Base-by-base conservation (phyloP, 2,888 invertebrate species). In the Agrochola circellaris region DNA sequence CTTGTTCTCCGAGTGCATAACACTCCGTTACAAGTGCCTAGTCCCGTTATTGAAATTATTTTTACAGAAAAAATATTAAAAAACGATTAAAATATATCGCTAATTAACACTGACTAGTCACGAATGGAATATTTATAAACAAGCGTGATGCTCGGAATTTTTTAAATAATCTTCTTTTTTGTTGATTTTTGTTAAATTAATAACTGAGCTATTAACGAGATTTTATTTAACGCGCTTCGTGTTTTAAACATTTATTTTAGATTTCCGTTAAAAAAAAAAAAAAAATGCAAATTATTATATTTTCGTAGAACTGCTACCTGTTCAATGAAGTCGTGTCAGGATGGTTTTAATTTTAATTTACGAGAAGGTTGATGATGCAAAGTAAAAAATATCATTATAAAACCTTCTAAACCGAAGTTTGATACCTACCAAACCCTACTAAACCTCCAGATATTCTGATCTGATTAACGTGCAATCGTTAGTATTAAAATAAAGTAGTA, bases 251-350 rank as follows among this genome's bases (percentile, higher is more conserved):
- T 79, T 77, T 82, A 82, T 76, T 76, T 76, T 54, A 54, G 67
- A 72, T 78, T 87, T 86, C 86, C 87, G 85, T 79, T 79, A n/a
- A n/a, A n/a, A n/a, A n/a, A n/a, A n/a, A n/a, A n/a, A n/a, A 86
- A 84, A 78, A 79, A 73, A 81, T 66, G 9, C 65, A 67, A 65
- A 81, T 71, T 65, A 66, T 13, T 48, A 67, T 38, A 66, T 73
- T 67, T 74, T 86, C 38, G 38, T 65, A 76, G 71, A 79, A 78
- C 23, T 17, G 77, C 86, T 86, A 78, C 86, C 69, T 58, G 51
- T 73, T 75, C 58, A 71, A 51, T 65, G 30, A 65, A 70, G 56
- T 83, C 83, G 72, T 83, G 82, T 58, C 51, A 75, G 34, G 45
- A 61, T 68, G 60, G 13, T 51, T 75, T 48, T 26, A 20, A 68